Conservation (phyloP, 2,888 invertebrate species). For the Zygothrica quintamaculata region DNA sequence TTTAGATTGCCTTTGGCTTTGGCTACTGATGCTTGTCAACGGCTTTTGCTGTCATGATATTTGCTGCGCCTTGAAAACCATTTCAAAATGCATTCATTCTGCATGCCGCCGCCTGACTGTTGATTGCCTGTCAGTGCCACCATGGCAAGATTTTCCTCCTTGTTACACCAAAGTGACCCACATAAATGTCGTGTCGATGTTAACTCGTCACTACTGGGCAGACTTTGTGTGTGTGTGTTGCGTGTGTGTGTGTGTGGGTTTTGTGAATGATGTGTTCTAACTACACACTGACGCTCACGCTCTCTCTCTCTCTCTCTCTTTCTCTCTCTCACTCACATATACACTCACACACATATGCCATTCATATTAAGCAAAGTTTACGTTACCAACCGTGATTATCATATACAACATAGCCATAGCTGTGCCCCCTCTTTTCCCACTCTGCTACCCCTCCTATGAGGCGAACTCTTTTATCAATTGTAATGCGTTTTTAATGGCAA, state of each 20-base stretch:
- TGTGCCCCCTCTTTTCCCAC: conserved; percentile 11
- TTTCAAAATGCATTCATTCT: conserved; percentile 61
- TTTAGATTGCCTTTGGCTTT: conserved; percentile 20
- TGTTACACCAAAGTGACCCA: conserved; percentile 65
- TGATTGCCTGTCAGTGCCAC: conserved; percentile 67
- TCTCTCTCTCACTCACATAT: conserved; percentile 2
- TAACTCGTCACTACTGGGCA: conserved; percentile 41
- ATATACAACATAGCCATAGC: conserved; percentile 10
- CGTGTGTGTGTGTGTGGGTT: conserved; percentile 36
- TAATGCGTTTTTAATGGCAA: conserved; percentile 77
- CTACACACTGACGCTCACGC: conserved; percentile 16
- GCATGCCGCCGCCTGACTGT: conserved; percentile 55
- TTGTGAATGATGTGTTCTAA: conserved; percentile 69
- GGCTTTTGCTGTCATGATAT: conserved; percentile 32
- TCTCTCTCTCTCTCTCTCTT: conserved; percentile 5
- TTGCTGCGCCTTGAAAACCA: conserved; percentile 52
- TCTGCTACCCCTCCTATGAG: conserved; percentile 18
- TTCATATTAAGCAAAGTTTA: conserved; percentile 67
- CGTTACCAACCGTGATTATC: conserved; percentile 51
- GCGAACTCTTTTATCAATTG: conserved; percentile 65
- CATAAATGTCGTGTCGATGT: conserved; percentile 59
- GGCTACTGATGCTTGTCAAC: conserved; percentile 32
- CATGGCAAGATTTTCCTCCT: conserved; percentile 17
- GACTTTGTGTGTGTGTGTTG: conserved; percentile 37
- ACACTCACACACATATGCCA: conserved; percentile 48